A percentile compares a stretch with the other conserved stretches of the same genome.
phyloP scores from a whole-genome alignment of 1,140 invertebrate genomes.

The Zaprionus vittiger region DNA sequence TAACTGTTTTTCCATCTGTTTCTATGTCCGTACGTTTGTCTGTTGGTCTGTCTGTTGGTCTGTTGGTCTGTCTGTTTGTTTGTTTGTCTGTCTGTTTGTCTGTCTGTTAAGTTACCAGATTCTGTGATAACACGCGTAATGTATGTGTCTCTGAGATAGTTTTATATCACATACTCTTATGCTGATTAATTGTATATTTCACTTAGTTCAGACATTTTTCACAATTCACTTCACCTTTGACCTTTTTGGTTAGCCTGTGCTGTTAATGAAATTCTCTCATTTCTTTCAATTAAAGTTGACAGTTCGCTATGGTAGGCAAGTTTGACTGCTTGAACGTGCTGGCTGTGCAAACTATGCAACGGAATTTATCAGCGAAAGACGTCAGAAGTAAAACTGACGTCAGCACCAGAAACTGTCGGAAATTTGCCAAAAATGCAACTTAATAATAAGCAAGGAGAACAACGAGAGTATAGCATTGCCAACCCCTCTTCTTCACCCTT shows the following conservation, averaged over 20 bases:
- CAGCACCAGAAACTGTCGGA: background rate
- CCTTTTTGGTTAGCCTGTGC: background rate
- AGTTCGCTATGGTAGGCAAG: background rate
- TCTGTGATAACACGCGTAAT: too few relatives aligned
- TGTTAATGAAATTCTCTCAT: conserved; percentile 27
- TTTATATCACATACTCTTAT: background rate
- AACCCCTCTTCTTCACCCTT: background rate
- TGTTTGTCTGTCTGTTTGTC: too few relatives aligned
- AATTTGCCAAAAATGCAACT: conserved; percentile 27
- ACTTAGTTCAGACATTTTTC: conserved; percentile 21
- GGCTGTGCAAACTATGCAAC: conserved; percentile 18
- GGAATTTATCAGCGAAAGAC: conserved; percentile 5
- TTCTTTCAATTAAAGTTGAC: conserved; percentile 38
- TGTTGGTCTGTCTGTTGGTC: too few relatives aligned
- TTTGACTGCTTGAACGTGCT: conserved; percentile 19
- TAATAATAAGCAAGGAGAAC: background rate
- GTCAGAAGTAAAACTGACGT: conserved; percentile 32
- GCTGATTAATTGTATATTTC: conserved; percentile 26
- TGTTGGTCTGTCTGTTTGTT: too few relatives aligned
- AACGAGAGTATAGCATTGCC: background rate
- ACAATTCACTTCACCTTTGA: conserved; percentile 3
- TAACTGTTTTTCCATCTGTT: too few relatives aligned
- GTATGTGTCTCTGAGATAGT: background rate
- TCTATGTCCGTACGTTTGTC: too few relatives aligned
- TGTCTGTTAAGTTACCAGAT: too few relatives aligned